These are phyloP conservation scores for Pachyuromys duprasi DNA, from an alignment of 2,797 vertebrate genomes.

Conservation along the genomic window DNA sequence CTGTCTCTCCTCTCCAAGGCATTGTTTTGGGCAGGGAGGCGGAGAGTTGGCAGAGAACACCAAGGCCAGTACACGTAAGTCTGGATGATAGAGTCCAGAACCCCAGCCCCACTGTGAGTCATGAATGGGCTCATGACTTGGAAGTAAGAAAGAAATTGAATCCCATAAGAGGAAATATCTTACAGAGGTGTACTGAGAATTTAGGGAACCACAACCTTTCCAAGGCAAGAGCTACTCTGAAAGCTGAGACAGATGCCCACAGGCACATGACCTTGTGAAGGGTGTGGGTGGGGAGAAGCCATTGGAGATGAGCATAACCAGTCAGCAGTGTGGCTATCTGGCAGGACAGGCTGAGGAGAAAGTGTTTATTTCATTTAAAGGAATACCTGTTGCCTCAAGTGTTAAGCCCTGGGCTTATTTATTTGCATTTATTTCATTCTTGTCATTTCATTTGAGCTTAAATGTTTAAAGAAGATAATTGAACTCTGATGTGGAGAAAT, in stretches of 20 bases:
- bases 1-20: not conserved
- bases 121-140: conserved; percentile 53
- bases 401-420: conserved; percentile 56
- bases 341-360: not conserved
- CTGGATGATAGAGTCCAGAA: not conserved
- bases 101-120: not conserved
- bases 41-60: not conserved
- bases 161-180: conserved; percentile 61
- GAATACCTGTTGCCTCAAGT: conserved; percentile 11
- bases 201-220: not conserved
- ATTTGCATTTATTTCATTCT: conserved; percentile 63
- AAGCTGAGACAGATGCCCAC: not conserved
- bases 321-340: not conserved
- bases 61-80: not conserved
- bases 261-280: conserved; percentile 1
- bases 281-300: too few relatives aligned
- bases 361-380: conserved; percentile 54
- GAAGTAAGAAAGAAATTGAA: not conserved
- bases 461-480: conserved; percentile 71
- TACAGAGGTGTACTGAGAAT: not conserved
- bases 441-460: conserved; percentile 64
- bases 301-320: not conserved
- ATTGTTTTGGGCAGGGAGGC: conserved; percentile 27
- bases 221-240: not conserved
- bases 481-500: conserved; percentile 29